Conservation (phyloP, 2,113 vertebrate genomes). For the Poeciliopsis occidentalis region DNA sequence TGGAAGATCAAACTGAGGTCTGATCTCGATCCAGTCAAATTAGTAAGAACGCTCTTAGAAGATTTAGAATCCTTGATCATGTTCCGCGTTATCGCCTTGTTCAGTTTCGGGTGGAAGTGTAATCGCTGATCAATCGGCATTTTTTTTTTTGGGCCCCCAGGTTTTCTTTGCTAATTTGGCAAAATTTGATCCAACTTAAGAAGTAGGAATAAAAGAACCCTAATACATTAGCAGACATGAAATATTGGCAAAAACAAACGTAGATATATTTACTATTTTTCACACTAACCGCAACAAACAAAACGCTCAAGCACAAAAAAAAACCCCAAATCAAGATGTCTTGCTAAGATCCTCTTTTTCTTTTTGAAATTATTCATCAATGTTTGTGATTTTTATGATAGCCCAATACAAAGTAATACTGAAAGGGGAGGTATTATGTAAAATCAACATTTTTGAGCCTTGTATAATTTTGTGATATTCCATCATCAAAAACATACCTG, state of each 20-base stretch:
- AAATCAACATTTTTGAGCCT: too few species aligned
- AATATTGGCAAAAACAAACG: neutral
- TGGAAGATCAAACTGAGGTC: conserved; percentile 46
- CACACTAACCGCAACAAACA: too few species aligned
- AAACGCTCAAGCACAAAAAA: too few species aligned
- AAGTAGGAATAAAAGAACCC: neutral
- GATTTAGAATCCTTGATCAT: conserved; percentile 25
- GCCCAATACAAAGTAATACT: too few species aligned
- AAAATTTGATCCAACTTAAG: neutral
- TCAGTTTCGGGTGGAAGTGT: conserved; percentile 18
- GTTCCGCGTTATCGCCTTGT: conserved; percentile 29
- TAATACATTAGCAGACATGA: too few species aligned
- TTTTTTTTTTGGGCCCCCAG: neutral
- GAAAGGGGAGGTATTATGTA: too few species aligned
- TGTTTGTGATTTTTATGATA: too few species aligned
- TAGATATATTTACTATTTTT: neutral
- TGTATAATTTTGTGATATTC: too few species aligned
- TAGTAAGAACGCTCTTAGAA: conserved; percentile 30
- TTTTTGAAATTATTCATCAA: too few species aligned
- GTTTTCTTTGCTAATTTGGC: neutral
- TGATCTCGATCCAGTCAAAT: conserved; percentile 36
- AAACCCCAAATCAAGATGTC: too few species aligned
- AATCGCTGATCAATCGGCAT: neutral
- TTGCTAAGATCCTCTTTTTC: too few species aligned
- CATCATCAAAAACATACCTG: too few species aligned